Evolutionary conservation across 2,888 invertebrate genomes (phyloP).

Genomic region (Isoperla grammatica): DNA sequence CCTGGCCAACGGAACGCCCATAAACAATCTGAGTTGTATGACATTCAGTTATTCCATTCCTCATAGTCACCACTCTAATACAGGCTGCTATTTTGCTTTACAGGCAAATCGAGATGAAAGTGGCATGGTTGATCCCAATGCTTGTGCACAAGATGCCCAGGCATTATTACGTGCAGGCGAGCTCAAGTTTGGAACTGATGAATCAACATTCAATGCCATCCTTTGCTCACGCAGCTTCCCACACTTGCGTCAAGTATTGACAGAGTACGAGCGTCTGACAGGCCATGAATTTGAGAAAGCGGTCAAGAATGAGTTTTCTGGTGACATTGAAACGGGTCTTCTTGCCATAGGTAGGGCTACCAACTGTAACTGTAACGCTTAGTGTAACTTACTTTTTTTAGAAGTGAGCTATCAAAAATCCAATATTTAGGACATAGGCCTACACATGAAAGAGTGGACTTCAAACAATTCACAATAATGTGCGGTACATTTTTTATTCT

Average conservation of each 20-base stretch:
- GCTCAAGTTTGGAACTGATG: slow-evolving; percentile 70
- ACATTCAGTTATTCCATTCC: no score
- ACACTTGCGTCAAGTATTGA: slow-evolving; percentile 56
- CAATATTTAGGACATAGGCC: no score
- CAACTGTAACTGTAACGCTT: no score
- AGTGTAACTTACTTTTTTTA: no score
- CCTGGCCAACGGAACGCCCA: no score
- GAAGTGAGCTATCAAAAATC: no score
- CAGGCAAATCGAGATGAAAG: slow-evolving; percentile 76
- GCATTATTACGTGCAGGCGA: slow-evolving; percentile 67
- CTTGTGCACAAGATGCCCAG: slow-evolving; percentile 76
- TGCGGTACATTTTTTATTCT: no score
- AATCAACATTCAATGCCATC: slow-evolving; percentile 78
- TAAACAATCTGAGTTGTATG: no score
- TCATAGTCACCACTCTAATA: no score
- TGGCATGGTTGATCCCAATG: slow-evolving; percentile 61
- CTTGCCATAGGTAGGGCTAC: slow-evolving; percentile 59
- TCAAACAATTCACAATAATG: no score
- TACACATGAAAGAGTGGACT: no score
- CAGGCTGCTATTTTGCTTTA: no score
- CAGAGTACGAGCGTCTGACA: slow-evolving; percentile 68
- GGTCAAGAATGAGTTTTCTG: slow-evolving; percentile 78
- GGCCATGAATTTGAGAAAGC: slow-evolving; percentile 76
- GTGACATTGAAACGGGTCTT: slow-evolving; percentile 72
- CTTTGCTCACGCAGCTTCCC: slow-evolving; percentile 71